Percentiles rank a stretch among this genome's conserved stretches.
These are phyloP conservation scores for Pipa parva DNA, from an alignment of 2,113 vertebrate species.

Conservation along the genomic window DNA sequence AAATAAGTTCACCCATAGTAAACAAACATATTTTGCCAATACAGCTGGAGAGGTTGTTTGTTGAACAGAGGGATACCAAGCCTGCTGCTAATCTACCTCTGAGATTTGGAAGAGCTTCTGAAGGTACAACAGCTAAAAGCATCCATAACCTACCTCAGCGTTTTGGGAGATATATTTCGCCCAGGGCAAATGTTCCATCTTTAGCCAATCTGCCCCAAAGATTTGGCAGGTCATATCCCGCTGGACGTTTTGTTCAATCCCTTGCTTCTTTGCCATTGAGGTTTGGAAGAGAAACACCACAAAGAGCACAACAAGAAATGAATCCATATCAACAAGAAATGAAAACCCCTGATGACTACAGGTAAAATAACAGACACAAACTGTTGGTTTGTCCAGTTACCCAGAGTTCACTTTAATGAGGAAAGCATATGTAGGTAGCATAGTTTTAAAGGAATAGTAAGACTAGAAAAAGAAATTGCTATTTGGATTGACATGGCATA, in stretches of 20 bases:
- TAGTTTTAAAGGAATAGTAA: no score
- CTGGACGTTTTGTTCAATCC: neutral
- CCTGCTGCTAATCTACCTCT: conserved; percentile 55
- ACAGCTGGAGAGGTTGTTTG: conserved; percentile 59
- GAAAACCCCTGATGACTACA: conserved; percentile 47
- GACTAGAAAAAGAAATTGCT: no score
- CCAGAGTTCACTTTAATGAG: neutral
- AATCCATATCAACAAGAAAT: conserved; percentile 37
- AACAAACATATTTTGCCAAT: conserved; percentile 60
- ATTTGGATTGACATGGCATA: no score
- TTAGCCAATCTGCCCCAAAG: conserved; percentile 46
- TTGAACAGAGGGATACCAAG: conserved; percentile 52
- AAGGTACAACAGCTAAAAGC: conserved; percentile 24
- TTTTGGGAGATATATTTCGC: conserved; percentile 51
- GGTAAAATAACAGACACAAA: conserved; percentile 30
- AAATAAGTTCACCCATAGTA: conserved; percentile 47
- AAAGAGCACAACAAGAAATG: conserved; percentile 3
- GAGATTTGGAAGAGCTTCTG: conserved; percentile 60
- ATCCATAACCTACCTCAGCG: conserved; percentile 51
- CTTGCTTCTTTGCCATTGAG: conserved; percentile 45
- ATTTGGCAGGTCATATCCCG: conserved; percentile 15
- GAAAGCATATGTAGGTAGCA: no score
- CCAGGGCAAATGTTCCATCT: conserved; percentile 44
- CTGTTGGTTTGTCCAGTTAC: neutral
- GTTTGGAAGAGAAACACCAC: conserved; percentile 48